phyloP scores from a whole-genome alignment of 2,888 invertebrate species.

The Nymphalis urticae region DNA sequence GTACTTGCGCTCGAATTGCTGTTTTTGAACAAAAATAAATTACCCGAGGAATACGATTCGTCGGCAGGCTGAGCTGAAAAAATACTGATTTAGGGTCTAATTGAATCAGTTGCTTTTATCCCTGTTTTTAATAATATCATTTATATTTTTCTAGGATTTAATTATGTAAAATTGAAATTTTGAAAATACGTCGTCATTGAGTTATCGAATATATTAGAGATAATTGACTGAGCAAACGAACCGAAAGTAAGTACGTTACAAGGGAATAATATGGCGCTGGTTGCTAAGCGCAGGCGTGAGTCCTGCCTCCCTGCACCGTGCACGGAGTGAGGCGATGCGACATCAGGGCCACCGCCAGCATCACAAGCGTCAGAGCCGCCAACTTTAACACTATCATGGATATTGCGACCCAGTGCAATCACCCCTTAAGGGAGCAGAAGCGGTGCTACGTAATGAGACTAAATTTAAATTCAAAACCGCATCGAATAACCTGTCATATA shows the following conservation, averaged over 20 bases:
- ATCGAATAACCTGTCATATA: constrained; percentile 45
- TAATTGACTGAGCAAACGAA: constrained; percentile 73
- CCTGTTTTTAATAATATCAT: no score
- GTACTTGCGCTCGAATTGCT: no score
- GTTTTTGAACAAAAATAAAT: no score
- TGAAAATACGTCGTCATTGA: no score
- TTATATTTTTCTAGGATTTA: no score
- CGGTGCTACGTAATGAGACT: constrained; percentile 51
- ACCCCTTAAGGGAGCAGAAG: constrained; percentile 49
- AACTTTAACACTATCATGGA: constrained; percentile 17
- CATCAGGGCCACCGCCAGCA: constrained; percentile 47
- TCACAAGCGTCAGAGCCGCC: constrained; percentile 33
- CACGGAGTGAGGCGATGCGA: constrained; percentile 58
- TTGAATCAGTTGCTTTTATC: no score
- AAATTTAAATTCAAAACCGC: constrained; percentile 56
- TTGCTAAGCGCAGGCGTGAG: constrained; percentile 64
- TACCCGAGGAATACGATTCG: no score
- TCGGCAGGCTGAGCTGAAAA: no score
- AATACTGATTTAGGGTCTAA: no score
- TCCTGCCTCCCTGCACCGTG: constrained; percentile 55
- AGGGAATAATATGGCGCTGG: constrained; percentile 63
- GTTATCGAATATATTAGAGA: constrained; percentile 58
- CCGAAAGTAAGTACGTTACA: constrained; percentile 64
- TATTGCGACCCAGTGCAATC: constrained; percentile 51
- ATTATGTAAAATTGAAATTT: no score